phyloP scores from a whole-genome alignment of 2,113 vertebrate genomes.

The Felis catus region DNA sequence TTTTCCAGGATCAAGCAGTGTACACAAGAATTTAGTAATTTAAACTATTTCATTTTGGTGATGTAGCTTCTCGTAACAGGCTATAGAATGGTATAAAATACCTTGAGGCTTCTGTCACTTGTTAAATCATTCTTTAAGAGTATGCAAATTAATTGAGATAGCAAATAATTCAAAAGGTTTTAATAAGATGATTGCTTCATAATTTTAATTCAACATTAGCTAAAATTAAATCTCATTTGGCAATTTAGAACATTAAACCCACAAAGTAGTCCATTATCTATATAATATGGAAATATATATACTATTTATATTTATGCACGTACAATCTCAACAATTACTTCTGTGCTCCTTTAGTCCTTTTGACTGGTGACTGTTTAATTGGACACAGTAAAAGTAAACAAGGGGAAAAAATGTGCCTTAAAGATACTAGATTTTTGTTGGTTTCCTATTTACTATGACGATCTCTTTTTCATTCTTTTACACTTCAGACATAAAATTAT shows the following conservation, averaged over 20 bases:
- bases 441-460: neutral
- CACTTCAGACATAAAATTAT: neutral
- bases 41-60: neutral
- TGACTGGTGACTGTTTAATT: neutral
- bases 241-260: neutral
- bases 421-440: neutral
- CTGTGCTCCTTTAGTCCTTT: neutral
- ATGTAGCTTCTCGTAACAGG: neutral
- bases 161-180: slow-evolving; percentile 20
- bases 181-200: neutral
- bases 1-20: neutral
- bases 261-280: neutral
- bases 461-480: neutral
- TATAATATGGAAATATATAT: neutral
- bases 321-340: neutral
- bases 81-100: neutral
- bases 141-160: neutral
- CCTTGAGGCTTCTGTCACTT: neutral
- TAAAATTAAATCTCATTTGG: neutral
- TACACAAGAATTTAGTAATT: slow-evolving; percentile 26
- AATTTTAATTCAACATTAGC: neutral
- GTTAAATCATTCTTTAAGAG: neutral
- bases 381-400: neutral
- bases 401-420: neutral
- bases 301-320: neutral